Evolutionary conservation across 2,113 vertebrate species (phyloP).

Genomic region (Paramormyrops kingsleyae): DNA sequence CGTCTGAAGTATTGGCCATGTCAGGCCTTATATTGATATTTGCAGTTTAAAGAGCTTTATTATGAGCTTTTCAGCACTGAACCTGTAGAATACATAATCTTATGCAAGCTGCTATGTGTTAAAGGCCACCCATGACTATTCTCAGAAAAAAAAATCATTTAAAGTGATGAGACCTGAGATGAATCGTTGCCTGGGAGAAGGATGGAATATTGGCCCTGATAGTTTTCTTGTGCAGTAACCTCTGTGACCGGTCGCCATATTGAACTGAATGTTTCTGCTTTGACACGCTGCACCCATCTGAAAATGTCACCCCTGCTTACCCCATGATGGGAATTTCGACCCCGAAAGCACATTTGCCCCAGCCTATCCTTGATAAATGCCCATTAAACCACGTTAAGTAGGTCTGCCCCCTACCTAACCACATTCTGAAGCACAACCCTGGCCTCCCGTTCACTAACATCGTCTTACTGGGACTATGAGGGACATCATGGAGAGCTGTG

Average conservation of each 20-base stretch:
- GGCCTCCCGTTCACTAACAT: not conserved
- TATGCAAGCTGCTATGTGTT: not conserved
- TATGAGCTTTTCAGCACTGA: not conserved
- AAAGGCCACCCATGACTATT: not conserved
- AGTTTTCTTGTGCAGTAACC: not conserved
- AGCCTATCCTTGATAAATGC: not conserved
- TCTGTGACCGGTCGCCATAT: not conserved
- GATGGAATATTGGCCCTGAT: not conserved
- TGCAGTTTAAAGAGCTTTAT: slow-evolving; percentile 6
- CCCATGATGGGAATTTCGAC: not conserved
- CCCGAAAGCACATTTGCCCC: not conserved
- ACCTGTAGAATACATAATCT: not conserved
- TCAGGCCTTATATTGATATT: not conserved
- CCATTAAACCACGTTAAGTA: not conserved
- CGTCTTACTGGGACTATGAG: not conserved
- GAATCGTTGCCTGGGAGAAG: not conserved
- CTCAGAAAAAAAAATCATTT: not conserved
- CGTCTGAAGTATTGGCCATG: not conserved
- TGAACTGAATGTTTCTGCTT: not conserved
- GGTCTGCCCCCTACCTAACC: not conserved
- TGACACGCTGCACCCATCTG: not conserved
- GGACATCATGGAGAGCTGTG: not conserved
- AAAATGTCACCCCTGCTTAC: not conserved
- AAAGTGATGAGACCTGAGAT: not conserved
- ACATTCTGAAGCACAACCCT: not conserved